Evolutionary conservation across 2,797 vertebrate genomes (phyloP).

Genomic region (Lacerta bilineata): DNA sequence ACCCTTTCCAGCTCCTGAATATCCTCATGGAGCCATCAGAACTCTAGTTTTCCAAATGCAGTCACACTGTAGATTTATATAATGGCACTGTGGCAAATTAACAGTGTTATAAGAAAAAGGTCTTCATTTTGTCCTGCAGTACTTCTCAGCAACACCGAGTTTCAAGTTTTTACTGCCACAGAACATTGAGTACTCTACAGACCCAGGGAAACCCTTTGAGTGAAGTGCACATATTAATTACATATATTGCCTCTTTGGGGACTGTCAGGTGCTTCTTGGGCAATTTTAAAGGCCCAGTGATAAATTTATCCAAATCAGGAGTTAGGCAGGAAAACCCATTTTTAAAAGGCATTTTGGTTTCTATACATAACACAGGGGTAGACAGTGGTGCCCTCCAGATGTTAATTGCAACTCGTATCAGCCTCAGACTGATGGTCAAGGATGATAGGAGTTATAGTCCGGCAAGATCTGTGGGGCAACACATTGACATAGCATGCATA

Average conservation of each 20-base stretch:
- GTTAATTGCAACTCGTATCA: too few relatives aligned
- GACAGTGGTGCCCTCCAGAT: too few relatives aligned
- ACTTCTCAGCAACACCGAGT: background rate
- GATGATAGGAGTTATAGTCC: too few relatives aligned
- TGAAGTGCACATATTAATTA: background rate
- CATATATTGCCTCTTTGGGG: background rate
- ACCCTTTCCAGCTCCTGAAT: too few relatives aligned
- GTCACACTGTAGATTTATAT: background rate
- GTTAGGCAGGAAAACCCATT: background rate
- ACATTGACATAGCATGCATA: too few relatives aligned
- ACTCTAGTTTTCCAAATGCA: background rate
- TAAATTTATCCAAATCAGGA: background rate
- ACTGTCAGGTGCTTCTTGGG: background rate
- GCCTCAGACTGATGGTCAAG: too few relatives aligned
- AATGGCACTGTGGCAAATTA: too few relatives aligned
- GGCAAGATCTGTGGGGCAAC: too few relatives aligned
- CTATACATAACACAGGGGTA: background rate
- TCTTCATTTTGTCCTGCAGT: background rate
- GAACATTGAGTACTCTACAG: background rate
- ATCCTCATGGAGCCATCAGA: background rate
- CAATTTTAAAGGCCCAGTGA: background rate
- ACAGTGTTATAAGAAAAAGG: background rate
- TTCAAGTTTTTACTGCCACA: background rate
- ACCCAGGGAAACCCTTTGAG: background rate
- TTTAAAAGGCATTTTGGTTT: conserved; percentile 3